phyloP scores from a whole-genome alignment of 2,797 vertebrate genomes.

The Hypotaenidia okinawae region DNA sequence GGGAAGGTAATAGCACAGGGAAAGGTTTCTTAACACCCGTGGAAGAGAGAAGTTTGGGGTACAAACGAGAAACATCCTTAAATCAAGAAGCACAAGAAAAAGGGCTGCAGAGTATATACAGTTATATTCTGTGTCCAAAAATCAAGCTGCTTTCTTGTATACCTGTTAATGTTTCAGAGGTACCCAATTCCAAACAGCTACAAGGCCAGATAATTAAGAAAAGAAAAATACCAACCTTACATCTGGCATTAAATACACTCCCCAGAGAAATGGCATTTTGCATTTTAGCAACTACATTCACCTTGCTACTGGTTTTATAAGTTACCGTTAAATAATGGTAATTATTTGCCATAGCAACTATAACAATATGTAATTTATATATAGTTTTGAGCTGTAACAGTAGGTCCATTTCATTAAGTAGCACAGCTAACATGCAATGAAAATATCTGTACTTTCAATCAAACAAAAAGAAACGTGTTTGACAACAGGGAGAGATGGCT shows the following conservation, averaged over 20 bases:
- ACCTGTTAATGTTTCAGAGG: not conserved
- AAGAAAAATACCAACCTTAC: not conserved
- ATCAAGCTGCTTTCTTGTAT: not conserved
- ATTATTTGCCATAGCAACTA: slow-evolving; percentile 66
- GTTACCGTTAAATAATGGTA: slow-evolving; percentile 41
- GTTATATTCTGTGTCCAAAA: not conserved
- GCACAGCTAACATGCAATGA: not conserved
- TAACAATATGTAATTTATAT: slow-evolving; percentile 55
- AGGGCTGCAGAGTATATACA: not conserved
- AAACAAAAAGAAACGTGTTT: not conserved
- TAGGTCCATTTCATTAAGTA: slow-evolving; percentile 17
- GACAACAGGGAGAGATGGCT: not conserved
- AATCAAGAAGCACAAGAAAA: not conserved
- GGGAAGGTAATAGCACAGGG: not conserved
- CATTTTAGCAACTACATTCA: not conserved
- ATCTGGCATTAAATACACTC: not conserved
- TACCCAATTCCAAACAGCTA: not conserved
- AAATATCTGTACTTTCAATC: not conserved
- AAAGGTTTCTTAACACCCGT: not conserved
- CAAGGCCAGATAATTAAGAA: not conserved
- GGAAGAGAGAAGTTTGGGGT: not conserved
- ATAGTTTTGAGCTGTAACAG: not conserved
- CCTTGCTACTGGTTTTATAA: slow-evolving; percentile 6
- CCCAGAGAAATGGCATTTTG: not conserved
- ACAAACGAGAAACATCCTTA: not conserved